Conservation (phyloP, 2,797 vertebrate genomes). For the Rhinatrema bivittatum region DNA sequence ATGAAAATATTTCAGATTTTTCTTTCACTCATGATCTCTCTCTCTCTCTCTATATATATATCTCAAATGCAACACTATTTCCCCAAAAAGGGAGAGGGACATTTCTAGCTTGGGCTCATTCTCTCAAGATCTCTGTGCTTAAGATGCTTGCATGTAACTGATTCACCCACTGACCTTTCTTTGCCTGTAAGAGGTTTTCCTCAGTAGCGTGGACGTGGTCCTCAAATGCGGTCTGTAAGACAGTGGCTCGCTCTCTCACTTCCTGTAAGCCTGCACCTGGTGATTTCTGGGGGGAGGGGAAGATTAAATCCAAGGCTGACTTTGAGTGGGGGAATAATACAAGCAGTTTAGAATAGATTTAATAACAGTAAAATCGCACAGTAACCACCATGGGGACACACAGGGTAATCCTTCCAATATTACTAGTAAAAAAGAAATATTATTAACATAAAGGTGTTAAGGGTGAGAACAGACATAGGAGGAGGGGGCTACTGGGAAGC, state of each 20-base stretch:
- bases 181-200: conserved; percentile 57
- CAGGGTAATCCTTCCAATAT: conserved; percentile 99
- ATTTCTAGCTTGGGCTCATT: no score
- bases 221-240: conserved; percentile 86
- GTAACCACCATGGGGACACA: conserved; percentile 85
- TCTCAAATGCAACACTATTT: no score
- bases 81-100: no score
- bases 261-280: conserved; percentile 60
- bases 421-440: conserved; percentile 80
- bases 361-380: conserved; percentile 99
- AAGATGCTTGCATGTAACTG: no score
- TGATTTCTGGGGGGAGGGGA: conserved; percentile 46
- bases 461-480: conserved; percentile 40
- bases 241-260: conserved; percentile 70
- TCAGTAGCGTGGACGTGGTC: conserved; percentile 67
- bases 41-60: no score
- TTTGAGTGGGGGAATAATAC: conserved; percentile 73
- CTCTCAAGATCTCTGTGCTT: no score
- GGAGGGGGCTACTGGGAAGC: conserved; percentile 12
- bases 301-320: conserved; percentile 57
- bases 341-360: conserved; percentile 98
- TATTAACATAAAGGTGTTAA: conserved; percentile 63
- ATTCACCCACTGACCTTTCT: conserved; percentile 86
- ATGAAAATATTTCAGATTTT: no score
- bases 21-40: no score